phyloP scores from a whole-genome alignment of 2,888 invertebrate genomes.

The Chrysina gloriosa region DNA sequence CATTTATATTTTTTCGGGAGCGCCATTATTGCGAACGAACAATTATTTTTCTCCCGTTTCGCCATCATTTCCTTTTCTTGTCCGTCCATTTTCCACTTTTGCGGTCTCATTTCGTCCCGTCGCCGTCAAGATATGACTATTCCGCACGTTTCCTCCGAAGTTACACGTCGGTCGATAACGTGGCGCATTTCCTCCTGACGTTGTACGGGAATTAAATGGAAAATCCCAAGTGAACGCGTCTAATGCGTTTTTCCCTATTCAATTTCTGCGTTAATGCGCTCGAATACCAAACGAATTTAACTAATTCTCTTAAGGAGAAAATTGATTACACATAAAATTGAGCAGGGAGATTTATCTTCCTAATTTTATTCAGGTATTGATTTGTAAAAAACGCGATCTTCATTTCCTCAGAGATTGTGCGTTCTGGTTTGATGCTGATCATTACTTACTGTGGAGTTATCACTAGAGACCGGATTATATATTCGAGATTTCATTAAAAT shows the following conservation, averaged over 20 bases:
- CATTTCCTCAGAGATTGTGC: too few species aligned
- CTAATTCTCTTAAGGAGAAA: too few species aligned
- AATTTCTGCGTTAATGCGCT: not conserved
- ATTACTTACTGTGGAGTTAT: too few species aligned
- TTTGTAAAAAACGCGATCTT: too few species aligned
- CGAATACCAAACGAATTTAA: too few species aligned
- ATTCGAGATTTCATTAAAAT: too few species aligned
- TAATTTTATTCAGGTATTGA: too few species aligned
- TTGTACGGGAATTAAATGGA: not conserved
- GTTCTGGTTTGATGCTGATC: too few species aligned
- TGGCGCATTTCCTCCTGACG: not conserved
- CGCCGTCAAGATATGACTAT: not conserved
- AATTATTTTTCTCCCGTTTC: conserved; percentile 23
- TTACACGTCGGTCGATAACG: not conserved
- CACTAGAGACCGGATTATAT: too few species aligned
- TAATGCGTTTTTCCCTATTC: not conserved
- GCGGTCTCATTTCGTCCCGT: not conserved
- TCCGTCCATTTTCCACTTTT: not conserved
- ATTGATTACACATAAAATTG: too few species aligned
- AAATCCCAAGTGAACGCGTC: not conserved
- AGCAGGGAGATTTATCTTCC: too few species aligned
- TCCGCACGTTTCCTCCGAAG: not conserved
- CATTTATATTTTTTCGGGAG: conserved; percentile 26
- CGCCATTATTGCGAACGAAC: conserved; percentile 27
- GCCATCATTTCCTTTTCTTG: not conserved